These are phyloP conservation scores for Drosophila nigricruria DNA, from an alignment of 2,888 invertebrate species.

Conservation along the genomic window DNA sequence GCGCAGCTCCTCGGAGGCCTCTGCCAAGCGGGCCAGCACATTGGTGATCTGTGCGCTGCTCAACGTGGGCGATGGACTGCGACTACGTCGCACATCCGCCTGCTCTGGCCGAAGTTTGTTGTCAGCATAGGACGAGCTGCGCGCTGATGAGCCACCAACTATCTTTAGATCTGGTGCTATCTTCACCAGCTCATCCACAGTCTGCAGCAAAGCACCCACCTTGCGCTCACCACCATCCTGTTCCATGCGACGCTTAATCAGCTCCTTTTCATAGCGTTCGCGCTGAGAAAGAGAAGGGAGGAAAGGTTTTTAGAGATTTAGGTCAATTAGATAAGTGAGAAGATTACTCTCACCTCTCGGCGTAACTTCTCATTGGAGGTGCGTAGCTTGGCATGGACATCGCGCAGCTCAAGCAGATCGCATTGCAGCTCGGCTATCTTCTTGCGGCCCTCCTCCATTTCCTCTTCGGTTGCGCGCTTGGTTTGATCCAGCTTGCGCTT, in stretches of 20 bases:
- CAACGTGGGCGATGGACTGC: slow-evolving; percentile 83
- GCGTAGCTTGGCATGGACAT: slow-evolving; percentile 95
- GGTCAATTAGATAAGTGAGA: too few species aligned
- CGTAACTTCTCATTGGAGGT: slow-evolving; percentile 96
- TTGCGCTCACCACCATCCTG: slow-evolving; percentile 91
- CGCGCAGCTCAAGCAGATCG: slow-evolving; percentile 94
- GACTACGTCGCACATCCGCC: slow-evolving; percentile 68
- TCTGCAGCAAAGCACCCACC: slow-evolving; percentile 90
- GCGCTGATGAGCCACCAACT: slow-evolving; percentile 77
- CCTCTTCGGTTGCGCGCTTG: slow-evolving; percentile 94
- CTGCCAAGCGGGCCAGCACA: slow-evolving; percentile 88
- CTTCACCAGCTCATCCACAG: slow-evolving; percentile 92
- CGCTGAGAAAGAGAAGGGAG: slow-evolving; percentile 84
- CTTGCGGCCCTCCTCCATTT: slow-evolving; percentile 94
- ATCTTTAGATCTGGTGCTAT: slow-evolving; percentile 90
- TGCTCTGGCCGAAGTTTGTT: slow-evolving; percentile 81
- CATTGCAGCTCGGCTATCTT: slow-evolving; percentile 94
- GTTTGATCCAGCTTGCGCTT: slow-evolving; percentile 94
- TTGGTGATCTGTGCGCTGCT: slow-evolving; percentile 81
- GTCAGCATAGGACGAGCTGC: slow-evolving; percentile 54
- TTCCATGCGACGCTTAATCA: slow-evolving; percentile 87
- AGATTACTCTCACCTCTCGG: slow-evolving; percentile 87
- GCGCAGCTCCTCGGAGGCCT: slow-evolving; percentile 90
- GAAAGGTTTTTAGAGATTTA: too few species aligned
- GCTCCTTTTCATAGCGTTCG: slow-evolving; percentile 93